Evolutionary conservation across 2,888 invertebrate genomes (phyloP).

Genomic region (Priapulus caudatus): DNA sequence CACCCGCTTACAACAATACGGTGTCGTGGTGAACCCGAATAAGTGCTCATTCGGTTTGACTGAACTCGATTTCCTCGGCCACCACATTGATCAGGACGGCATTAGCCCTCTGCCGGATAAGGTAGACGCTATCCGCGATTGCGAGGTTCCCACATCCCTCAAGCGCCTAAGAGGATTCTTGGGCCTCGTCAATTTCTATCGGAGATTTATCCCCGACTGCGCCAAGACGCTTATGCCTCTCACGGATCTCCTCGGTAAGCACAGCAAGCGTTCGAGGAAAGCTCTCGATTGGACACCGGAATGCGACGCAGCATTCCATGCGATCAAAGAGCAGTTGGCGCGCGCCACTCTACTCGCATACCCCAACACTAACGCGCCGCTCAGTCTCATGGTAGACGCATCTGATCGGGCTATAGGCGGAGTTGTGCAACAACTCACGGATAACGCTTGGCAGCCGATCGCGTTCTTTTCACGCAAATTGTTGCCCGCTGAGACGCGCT

Average conservation of each 20-base stretch:
- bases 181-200: slow-evolving; percentile 20
- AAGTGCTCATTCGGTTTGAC: slow-evolving; percentile 18
- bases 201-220: slow-evolving; percentile 15
- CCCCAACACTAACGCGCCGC: slow-evolving; percentile 9
- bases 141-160: slow-evolving; percentile 6
- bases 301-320: not conserved
- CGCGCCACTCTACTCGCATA: slow-evolving; percentile 7
- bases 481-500: slow-evolving; percentile 26
- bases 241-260: no score
- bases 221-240: slow-evolving; percentile 9
- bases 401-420: slow-evolving; percentile 24
- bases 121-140: slow-evolving; percentile 14
- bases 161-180: slow-evolving; percentile 16
- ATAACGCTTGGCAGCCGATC: slow-evolving; percentile 14
- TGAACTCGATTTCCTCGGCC: slow-evolving; percentile 19
- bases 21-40: slow-evolving; percentile 12
- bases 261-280: no score
- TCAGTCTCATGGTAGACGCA: slow-evolving; percentile 34
- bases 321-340: slow-evolving; percentile 9
- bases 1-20: slow-evolving; percentile 11
- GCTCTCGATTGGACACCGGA: no score
- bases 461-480: slow-evolving; percentile 16
- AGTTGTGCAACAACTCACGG: slow-evolving; percentile 9
- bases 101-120: slow-evolving; percentile 9
- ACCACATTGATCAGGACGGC: slow-evolving; percentile 13